A percentile compares a stretch with the other conserved stretches of the same genome.
Evolutionary conservation across 1,140 invertebrate genomes (phyloP).

Genomic region (Drosophila ohnishii): DNA sequence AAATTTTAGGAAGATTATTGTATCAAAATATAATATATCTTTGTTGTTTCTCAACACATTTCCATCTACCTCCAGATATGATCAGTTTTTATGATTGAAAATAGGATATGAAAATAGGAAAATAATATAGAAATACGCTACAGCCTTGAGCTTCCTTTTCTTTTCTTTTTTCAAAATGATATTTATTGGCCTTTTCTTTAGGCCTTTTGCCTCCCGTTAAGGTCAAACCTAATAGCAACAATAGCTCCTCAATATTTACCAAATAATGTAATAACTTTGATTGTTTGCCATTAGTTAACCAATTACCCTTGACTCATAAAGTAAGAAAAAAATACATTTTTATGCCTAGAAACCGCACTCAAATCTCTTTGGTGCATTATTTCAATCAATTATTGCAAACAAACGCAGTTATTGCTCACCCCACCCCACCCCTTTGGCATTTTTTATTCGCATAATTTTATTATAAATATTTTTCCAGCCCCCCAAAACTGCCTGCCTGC

Average conservation of each 20-base stretch:
- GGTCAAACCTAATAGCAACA: not conserved
- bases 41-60: too few relatives aligned
- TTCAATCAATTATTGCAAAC: constrained; percentile 11
- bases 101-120: too few relatives aligned
- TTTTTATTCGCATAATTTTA: constrained; percentile 70
- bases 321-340: not conserved
- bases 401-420: not conserved
- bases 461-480: constrained; percentile 51
- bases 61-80: too few relatives aligned
- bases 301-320: not conserved
- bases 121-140: too few relatives aligned
- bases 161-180: not conserved
- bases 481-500: not conserved
- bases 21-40: too few relatives aligned
- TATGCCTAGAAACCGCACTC: not conserved
- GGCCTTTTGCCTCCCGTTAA: not conserved
- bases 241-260: not conserved
- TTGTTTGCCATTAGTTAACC: not conserved
- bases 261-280: too few relatives aligned
- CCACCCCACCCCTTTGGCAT: not conserved
- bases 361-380: constrained; percentile 3
- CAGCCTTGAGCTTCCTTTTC: not conserved
- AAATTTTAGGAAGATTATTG: too few relatives aligned
- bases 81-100: too few relatives aligned
- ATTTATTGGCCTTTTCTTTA: not conserved